phyloP scores from a whole-genome alignment of 2,113 vertebrate species.

The Athene noctua region DNA sequence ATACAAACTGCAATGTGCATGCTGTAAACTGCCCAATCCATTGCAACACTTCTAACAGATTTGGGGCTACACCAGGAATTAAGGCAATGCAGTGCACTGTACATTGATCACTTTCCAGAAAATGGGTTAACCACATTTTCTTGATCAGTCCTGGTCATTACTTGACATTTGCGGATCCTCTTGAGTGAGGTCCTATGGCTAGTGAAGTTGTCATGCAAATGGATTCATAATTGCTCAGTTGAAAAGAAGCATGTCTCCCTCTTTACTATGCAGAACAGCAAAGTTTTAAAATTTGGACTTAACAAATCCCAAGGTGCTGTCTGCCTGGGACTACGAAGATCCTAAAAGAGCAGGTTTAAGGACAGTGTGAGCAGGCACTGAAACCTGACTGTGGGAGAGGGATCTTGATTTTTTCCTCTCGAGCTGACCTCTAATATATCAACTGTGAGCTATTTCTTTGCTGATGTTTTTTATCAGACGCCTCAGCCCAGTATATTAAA shows the following conservation, averaged over 20 bases:
- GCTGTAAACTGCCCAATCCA: not conserved
- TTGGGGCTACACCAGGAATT: not conserved
- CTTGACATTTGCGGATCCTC: not conserved
- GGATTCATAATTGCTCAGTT: not conserved
- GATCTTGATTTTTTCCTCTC: not conserved
- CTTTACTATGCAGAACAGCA: not conserved
- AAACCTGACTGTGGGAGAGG: not conserved
- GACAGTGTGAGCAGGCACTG: not conserved
- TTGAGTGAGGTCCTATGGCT: not conserved
- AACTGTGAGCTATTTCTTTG: not conserved
- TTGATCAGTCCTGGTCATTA: not conserved
- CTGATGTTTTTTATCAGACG: not conserved
- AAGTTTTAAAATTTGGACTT: not conserved
- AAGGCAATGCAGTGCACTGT: fast-evolving
- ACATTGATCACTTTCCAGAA: not conserved
- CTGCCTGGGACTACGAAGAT: not conserved
- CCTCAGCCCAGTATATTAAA: not conserved
- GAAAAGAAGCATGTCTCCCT: not conserved
- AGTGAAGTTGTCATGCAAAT: not conserved
- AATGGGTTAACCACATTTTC: not conserved
- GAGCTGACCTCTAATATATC: not conserved
- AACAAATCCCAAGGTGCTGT: not conserved
- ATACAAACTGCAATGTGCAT: not conserved
- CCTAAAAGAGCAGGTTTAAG: not conserved
- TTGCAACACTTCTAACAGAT: not conserved